Conservation (phyloP, 1,140 invertebrate genomes). For the Dendrolimus kikuchii region DNA sequence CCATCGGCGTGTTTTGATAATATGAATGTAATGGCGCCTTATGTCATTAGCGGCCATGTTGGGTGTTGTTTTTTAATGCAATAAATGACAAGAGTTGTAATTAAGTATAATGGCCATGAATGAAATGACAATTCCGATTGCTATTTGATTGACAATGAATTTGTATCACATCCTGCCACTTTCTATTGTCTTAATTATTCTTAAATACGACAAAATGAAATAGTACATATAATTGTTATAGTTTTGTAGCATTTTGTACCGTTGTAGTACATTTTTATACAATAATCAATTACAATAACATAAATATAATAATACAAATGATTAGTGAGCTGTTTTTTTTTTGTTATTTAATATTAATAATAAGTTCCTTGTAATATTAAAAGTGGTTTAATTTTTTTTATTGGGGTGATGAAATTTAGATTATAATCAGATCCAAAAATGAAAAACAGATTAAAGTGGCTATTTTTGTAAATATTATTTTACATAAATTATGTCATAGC, state of each 20-base stretch:
- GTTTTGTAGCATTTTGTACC: slow-evolving; percentile 30
- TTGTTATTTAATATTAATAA: slow-evolving; percentile 22
- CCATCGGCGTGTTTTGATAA: slow-evolving; percentile 12
- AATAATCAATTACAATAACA: slow-evolving; percentile 9
- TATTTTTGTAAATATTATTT: slow-evolving; percentile 71
- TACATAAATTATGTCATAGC: slow-evolving; percentile 67
- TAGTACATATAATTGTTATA: slow-evolving; percentile 18
- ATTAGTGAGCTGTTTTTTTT: slow-evolving; percentile 24
- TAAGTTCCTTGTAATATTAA: slow-evolving; percentile 53
- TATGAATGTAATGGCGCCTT: too few species aligned
- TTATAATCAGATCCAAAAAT: slow-evolving; percentile 47
- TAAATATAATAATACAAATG: slow-evolving; percentile 5
- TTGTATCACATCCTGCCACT: slow-evolving; percentile 8
- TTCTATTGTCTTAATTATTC: slow-evolving; percentile 18
- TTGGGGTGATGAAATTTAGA: slow-evolving; percentile 39
- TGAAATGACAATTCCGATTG: too few species aligned
- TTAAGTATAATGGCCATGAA: not conserved
- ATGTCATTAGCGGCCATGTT: not conserved
- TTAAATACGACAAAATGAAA: slow-evolving; percentile 10
- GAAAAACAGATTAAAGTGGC: slow-evolving; percentile 46
- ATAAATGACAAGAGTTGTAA: slow-evolving; percentile 4
- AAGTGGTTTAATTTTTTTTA: slow-evolving; percentile 31
- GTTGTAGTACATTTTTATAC: slow-evolving; percentile 29
- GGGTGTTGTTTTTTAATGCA: slow-evolving; percentile 4
- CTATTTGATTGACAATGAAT: not conserved